Evolutionary conservation across 2,888 invertebrate species (phyloP).

Genomic region (Ophioninae sp.): DNA sequence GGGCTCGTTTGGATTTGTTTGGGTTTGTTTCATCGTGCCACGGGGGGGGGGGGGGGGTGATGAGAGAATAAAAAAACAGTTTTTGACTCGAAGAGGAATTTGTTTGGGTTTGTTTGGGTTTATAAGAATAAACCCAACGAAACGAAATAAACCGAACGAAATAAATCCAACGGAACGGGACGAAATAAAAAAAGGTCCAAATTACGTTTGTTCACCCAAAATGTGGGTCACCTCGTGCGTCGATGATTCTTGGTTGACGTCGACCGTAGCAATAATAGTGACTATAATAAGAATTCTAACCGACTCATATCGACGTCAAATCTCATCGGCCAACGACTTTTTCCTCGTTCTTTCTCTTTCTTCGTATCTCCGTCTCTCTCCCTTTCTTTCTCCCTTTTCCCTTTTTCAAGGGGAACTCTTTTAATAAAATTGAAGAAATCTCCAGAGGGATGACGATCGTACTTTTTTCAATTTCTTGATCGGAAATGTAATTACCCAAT

Average conservation of each 20-base stretch:
- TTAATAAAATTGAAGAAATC: conserved; percentile 44
- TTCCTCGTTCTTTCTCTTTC: conserved; percentile 9
- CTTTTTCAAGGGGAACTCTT: conserved; percentile 29
- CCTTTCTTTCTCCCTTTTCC: too few species aligned
- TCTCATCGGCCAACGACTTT: conserved; percentile 49
- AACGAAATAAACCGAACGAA: too few species aligned
- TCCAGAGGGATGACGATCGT: conserved; percentile 35
- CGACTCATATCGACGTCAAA: conserved; percentile 27
- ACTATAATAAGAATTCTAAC: conserved; percentile 16
- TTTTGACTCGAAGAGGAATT: too few species aligned
- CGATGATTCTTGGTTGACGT: conserved; percentile 48
- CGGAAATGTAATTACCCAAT: conserved; percentile 22
- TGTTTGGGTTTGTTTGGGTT: too few species aligned
- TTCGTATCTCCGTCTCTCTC: conserved; percentile 9
- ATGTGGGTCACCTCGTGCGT: conserved; percentile 50
- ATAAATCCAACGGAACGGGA: too few species aligned
- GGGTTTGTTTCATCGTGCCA: too few species aligned
- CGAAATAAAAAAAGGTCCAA: conserved; percentile 54
- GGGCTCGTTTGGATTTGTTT: too few species aligned
- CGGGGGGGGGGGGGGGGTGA: too few species aligned
- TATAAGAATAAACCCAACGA: too few species aligned
- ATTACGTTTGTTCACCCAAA: conserved; percentile 57
- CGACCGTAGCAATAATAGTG: conserved; percentile 32
- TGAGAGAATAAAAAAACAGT: too few species aligned
- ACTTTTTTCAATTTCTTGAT: conserved; percentile 9